Evolutionary conservation across 2,797 vertebrate genomes (phyloP).

Genomic region (Cryptoprocta ferox): DNA sequence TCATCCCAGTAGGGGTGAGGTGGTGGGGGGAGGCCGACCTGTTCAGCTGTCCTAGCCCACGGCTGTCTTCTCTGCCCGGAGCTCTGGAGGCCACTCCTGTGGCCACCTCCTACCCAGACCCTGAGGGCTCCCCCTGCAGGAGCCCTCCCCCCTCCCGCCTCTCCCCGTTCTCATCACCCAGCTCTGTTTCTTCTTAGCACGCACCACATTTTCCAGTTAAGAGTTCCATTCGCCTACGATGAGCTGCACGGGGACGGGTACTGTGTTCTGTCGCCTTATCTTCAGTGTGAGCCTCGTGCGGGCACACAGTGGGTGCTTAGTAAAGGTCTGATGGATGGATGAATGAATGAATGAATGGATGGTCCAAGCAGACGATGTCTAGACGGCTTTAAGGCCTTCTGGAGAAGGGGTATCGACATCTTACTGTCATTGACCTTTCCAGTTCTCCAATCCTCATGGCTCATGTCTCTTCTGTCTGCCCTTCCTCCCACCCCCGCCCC

Average conservation of each 20-base stretch:
- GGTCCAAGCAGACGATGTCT: no score
- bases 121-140: accelerated
- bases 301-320: neutral
- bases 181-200: neutral
- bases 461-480: no score
- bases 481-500: no score
- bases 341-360: neutral
- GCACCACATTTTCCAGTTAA: accelerated
- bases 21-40: no score
- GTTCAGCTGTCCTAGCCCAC: no score
- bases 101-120: neutral
- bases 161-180: accelerated
- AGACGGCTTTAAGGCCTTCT: neutral
- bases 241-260: neutral
- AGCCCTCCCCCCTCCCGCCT: neutral
- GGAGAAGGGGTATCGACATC: neutral
- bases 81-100: accelerated
- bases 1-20: neutral
- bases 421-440: neutral
- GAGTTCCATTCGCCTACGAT: neutral
- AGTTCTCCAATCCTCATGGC: neutral
- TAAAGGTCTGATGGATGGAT: neutral
- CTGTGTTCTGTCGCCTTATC: neutral
- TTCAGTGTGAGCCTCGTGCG: neutral
- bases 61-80: no score